These are phyloP conservation scores for Hypena proboscidalis DNA, from an alignment of 2,888 invertebrate genomes.

Conservation along the genomic window DNA sequence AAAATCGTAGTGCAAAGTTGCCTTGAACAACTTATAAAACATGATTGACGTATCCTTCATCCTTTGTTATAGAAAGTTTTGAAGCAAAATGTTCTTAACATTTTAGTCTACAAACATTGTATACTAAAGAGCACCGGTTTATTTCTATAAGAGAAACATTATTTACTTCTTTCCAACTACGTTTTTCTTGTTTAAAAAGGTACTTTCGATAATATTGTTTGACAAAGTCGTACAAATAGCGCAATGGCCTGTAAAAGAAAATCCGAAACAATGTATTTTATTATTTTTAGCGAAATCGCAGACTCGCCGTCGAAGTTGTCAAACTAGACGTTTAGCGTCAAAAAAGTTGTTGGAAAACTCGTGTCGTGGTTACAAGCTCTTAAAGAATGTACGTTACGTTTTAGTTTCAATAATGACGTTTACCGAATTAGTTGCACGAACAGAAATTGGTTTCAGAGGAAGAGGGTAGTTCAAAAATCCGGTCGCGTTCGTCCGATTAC, in stretches of 20 bases:
- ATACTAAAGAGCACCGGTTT: conserved; percentile 14
- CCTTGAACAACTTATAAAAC: conserved; percentile 9
- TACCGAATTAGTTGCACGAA: conserved; percentile 44
- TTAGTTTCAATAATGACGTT: conserved; percentile 43
- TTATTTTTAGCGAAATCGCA: conserved; percentile 37
- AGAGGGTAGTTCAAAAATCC: conserved; percentile 45
- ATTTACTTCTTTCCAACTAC: conserved; percentile 27
- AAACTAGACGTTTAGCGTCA: conserved; percentile 23
- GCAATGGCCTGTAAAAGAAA: conserved; percentile 41
- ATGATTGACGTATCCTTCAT: conserved; percentile 8
- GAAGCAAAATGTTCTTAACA: conserved; percentile 2
- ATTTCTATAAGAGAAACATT: conserved; percentile 26
- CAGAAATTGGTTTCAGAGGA: conserved; percentile 35
- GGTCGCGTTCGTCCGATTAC: conserved; percentile 67
- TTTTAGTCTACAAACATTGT: conserved; percentile 5
- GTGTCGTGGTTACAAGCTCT: conserved; percentile 26
- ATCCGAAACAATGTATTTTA: conserved; percentile 45
- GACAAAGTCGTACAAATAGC: conserved; percentile 42
- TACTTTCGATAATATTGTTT: conserved; percentile 41
- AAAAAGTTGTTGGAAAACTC: conserved; percentile 16
- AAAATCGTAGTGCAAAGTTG: conserved; percentile 8
- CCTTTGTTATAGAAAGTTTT: conserved; percentile 10
- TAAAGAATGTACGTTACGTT: conserved; percentile 20
- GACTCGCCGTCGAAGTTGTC: conserved; percentile 23
- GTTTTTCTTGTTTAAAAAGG: conserved; percentile 33